Base-by-base conservation (phyloP, 2,888 invertebrate species). In the Acrobasis suavella region DNA sequence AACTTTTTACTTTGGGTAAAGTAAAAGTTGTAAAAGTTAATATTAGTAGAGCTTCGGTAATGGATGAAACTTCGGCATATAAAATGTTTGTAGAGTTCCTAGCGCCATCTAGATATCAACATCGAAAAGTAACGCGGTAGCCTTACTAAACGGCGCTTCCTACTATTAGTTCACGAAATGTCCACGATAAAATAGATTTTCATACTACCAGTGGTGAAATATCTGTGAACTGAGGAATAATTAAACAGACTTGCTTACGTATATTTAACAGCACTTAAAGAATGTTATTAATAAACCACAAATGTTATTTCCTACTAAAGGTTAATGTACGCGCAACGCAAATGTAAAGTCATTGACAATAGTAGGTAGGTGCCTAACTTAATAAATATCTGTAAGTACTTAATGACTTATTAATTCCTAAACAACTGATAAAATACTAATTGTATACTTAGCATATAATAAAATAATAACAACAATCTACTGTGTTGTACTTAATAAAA, bases 311-410 rank as follows among this genome's bases (percentile, higher is more conserved):
- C 67, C 69, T 65, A 60, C 63, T 63, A 73, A 67, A 76, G 81
- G 78, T 78, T 76, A 78, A 76, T 75, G 80, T 70, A 72, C 81
- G 2, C 73, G 50, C 67, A n/a, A 69, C 69, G 69, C 73, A 70
- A 74, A 72, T 72, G 72, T 76, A 76, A 80, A 75, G 77, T 76
- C 78, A 79, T 76, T 68, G 64, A 65, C 67, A 46, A 22, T 2
- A 22, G 22, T 3, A 22, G 22, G 22, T 22, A 22, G 3, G 22
- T 22, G 3, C 22, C 22, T 22, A 22, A 22, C 22, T 22, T 2
- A 22, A 22, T 22, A 22, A 22, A 22, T 22, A 22, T 22, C 22
- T 22, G 22, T 60, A 58, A 39, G n/a, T 56, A 56, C 55, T 32
- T 3, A 55, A 9, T 42, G 6, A 46, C 6, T 42, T 42, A 42